Percentiles rank a stretch among this genome's conserved stretches.
Conservation (phyloP, 2,113 vertebrate species). For the Rousettus leschenaultii region DNA sequence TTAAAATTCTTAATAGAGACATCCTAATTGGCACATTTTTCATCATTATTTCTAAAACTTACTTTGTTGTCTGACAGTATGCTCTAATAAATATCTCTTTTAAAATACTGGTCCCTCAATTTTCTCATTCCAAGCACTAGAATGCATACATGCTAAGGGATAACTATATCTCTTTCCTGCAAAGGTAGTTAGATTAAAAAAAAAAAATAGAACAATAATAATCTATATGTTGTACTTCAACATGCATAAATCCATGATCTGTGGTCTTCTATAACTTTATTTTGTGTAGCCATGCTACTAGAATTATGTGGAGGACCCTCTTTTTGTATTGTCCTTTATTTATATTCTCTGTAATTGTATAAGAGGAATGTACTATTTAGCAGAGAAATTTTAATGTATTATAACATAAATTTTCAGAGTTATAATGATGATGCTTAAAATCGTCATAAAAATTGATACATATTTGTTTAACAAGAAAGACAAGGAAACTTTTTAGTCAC, state of each 20-base stretch:
- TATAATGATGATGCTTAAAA: background rate
- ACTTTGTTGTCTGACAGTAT: background rate
- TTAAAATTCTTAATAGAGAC: background rate
- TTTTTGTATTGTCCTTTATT: background rate
- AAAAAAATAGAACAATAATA: background rate
- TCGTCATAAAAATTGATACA: background rate
- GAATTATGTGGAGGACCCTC: fast-evolving
- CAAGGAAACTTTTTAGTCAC: background rate
- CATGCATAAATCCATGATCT: background rate
- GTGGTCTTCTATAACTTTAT: background rate
- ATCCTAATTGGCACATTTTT: background rate
- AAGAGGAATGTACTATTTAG: background rate
- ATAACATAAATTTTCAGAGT: background rate
- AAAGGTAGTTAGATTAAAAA: background rate
- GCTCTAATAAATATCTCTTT: background rate
- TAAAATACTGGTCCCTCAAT: background rate
- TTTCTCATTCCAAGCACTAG: background rate
- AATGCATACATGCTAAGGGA: background rate
- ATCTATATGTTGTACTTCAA: background rate
- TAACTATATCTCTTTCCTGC: background rate
- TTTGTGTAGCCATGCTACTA: background rate
- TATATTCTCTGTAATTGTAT: background rate
- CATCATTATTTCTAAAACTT: background rate
- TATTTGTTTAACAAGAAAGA: background rate
- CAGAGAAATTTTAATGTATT: background rate